Percentiles rank a stretch among this genome's conserved stretches.
Evolutionary conservation across 2,113 vertebrate species (phyloP).

Genomic region (Hippoglossus stenolepis): DNA sequence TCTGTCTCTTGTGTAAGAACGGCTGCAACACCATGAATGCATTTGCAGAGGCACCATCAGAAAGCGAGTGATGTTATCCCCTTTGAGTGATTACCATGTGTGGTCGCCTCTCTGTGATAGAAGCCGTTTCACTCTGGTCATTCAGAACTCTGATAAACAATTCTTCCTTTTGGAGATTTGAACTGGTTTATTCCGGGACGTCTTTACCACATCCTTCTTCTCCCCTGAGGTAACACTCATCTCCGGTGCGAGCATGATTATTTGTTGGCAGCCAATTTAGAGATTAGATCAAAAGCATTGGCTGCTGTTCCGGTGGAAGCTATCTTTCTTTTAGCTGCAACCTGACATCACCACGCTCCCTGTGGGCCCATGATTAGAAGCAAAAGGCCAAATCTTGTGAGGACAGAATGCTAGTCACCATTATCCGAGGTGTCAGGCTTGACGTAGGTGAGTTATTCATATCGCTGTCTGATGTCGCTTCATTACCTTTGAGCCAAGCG

Average conservation of each 20-base stretch:
- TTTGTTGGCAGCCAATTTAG: slow-evolving; percentile 15
- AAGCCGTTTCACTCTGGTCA: no score
- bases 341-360: slow-evolving; percentile 19
- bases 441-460: slow-evolving; percentile 41
- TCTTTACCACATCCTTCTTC: no score
- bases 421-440: slow-evolving; percentile 27
- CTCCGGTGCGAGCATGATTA: neutral
- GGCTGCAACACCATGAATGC: no score
- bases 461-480: slow-evolving; percentile 35
- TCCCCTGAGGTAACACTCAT: neutral
- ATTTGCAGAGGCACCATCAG: no score
- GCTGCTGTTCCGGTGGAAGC: neutral
- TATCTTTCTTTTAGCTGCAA: slow-evolving; percentile 7
- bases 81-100: no score
- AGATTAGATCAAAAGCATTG: slow-evolving; percentile 12
- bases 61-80: no score
- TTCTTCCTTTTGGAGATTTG: neutral
- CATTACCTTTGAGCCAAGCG: slow-evolving; percentile 54
- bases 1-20: no score
- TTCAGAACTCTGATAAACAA: no score
- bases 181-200: neutral
- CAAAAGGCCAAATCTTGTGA: slow-evolving; percentile 32
- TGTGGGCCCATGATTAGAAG: slow-evolving; percentile 17
- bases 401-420: slow-evolving; percentile 6
- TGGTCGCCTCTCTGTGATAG: no score